Percentiles rank a stretch among this genome's conserved stretches.
phyloP scores from a whole-genome alignment of 2,888 invertebrate genomes.

The Calliphora vomitoria region DNA sequence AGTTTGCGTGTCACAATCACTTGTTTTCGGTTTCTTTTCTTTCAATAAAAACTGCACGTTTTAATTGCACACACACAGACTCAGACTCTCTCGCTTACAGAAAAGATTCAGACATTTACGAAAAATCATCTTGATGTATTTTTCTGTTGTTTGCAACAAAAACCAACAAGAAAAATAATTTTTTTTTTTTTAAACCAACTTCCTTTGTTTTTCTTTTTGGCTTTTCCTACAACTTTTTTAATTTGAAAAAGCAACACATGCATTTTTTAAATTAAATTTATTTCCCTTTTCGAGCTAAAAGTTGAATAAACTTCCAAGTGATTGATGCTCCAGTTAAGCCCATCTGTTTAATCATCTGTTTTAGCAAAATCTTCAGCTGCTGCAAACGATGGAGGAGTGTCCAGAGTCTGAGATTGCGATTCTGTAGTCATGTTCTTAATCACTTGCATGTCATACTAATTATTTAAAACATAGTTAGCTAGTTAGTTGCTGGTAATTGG shows the following conservation, averaged over 20 bases:
- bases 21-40: conserved; percentile 45
- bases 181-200: conserved; percentile 12
- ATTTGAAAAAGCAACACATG: conserved; percentile 15
- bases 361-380: background rate
- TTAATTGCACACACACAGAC: conserved; percentile 20
- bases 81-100: background rate
- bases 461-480: background rate
- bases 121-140: background rate
- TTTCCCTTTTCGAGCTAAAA: conserved; percentile 48
- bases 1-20: conserved; percentile 64
- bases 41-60: background rate
- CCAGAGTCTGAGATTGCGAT: conserved; percentile 3
- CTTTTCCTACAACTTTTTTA: conserved; percentile 18
- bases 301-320: conserved; percentile 59
- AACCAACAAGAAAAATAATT: background rate
- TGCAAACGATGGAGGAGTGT: conserved; percentile 43
- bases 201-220: conserved; percentile 51
- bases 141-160: background rate
- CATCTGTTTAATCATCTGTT: conserved; percentile 49
- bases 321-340: conserved; percentile 61
- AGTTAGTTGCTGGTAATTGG: background rate
- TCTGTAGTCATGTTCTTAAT: conserved; percentile 41
- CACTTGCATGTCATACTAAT: conserved; percentile 14
- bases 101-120: conserved; percentile 19
- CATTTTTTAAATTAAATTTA: conserved; percentile 45